Conservation (phyloP, 53 echinoderm and acorn worm genomes). For the Mesocentrotus franciscanus region DNA sequence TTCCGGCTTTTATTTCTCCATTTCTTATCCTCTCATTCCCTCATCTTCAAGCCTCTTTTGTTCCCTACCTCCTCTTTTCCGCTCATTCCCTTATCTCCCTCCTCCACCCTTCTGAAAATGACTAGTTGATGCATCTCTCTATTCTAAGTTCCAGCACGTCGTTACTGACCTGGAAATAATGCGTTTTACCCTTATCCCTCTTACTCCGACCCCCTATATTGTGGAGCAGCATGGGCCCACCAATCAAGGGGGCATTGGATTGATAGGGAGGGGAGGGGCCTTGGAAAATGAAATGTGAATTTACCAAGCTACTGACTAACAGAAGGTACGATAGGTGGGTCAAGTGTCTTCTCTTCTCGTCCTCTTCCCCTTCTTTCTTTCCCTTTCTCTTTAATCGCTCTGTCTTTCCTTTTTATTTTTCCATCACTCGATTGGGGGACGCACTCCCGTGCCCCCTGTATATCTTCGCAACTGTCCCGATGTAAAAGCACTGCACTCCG, state of each 20-base stretch:
- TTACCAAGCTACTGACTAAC: neutral
- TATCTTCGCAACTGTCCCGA: neutral
- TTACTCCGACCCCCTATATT: neutral
- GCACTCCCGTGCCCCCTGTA: too few relatives aligned
- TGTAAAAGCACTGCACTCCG: neutral
- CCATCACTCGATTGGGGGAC: too few relatives aligned
- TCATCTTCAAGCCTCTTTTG: neutral
- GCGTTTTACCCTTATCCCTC: neutral
- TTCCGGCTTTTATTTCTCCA: too few relatives aligned
- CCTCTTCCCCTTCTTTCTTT: too few relatives aligned
- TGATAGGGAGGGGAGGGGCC: neutral
- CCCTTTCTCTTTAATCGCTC: too few relatives aligned
- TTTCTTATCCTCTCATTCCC: neutral
- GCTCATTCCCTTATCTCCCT: neutral
- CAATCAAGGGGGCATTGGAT: neutral
- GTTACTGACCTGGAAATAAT: conserved; percentile 23
- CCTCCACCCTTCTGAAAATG: neutral
- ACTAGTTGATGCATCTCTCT: conserved; percentile 23
- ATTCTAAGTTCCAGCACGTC: neutral
- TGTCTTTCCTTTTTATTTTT: too few relatives aligned
- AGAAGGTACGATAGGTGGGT: too few relatives aligned
- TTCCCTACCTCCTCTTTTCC: neutral
- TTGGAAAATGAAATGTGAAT: neutral
- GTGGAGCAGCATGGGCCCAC: neutral
- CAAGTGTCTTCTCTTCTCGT: too few relatives aligned